Evolutionary conservation across 2,797 vertebrate species (phyloP).

Genomic region (Oreonectes daqikongensis): DNA sequence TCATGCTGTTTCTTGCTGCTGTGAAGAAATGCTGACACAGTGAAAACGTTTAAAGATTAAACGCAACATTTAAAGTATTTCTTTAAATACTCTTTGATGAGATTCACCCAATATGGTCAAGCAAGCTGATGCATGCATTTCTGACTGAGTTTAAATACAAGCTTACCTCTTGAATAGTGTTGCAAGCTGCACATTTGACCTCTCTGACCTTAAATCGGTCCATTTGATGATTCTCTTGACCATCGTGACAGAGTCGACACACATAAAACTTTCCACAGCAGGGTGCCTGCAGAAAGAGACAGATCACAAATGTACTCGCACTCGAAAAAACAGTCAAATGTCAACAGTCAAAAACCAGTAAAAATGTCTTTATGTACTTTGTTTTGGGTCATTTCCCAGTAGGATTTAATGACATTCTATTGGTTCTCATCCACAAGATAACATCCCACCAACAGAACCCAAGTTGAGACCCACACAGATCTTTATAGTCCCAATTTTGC

Average conservation of each 20-base stretch:
- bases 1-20: neutral
- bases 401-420: too few species aligned
- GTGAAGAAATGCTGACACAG: too few species aligned
- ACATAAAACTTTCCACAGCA: conserved; percentile 92
- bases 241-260: conserved; percentile 92
- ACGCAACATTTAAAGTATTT: too few species aligned
- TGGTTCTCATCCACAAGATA: too few species aligned
- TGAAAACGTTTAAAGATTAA: neutral
- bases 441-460: too few species aligned
- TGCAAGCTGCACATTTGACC: conserved; percentile 85
- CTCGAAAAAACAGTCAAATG: too few species aligned
- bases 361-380: too few species aligned
- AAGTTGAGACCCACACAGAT: too few species aligned
- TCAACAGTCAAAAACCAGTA: too few species aligned
- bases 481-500: too few species aligned
- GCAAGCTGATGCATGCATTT: too few species aligned
- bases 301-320: neutral
- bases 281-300: conserved; percentile 78
- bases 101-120: neutral
- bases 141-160: neutral
- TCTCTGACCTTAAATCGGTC: conserved; percentile 89
- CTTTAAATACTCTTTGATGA: neutral
- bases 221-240: conserved; percentile 84
- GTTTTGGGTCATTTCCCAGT: too few species aligned
- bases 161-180: conserved; percentile 82